Evolutionary conservation across 2,888 invertebrate genomes (phyloP), one percentile per base, ranked within the genome.

Genomic region (Caenorhabditis sp.): DNA sequence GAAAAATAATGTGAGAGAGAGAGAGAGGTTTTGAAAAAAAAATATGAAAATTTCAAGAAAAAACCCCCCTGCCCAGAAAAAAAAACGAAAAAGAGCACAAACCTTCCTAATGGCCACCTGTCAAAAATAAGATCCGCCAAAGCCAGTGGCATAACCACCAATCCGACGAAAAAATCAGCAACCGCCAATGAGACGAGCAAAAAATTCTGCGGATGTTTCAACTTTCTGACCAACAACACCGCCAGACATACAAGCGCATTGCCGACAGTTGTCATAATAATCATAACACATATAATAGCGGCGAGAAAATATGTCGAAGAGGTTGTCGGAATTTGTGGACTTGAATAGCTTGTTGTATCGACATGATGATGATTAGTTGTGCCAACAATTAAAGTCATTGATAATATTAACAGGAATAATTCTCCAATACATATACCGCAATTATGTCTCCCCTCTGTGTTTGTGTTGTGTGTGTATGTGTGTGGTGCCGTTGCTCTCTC

Each of bases 81-180:
- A 26, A 6, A 26, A 55, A 26, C 21, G 26, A 55, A 26, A 12
- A 26, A 36, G 36, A 58, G 3, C 65, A 53, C 60, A 4, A 63
- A 79, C 79, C 77, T 71, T 58, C 78, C 78, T 17, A 80, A 70
- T 17, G 77, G 80, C 81, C 80, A 80, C 67, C 69, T 68, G 55
- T 76, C 76, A 62, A 76, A 76, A 8, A 75, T 64, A 19, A 77
- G 88, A 64, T 88, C 84, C 55, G 89, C 85, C 23, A 89, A 82
- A 1, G 90, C 89, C 17, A 90, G 85, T 6, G 91, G 91, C 90
- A 90, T 90, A 23, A 90, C 91, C 19, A 90, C 82, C 2, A 90
- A 77, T 1, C 90, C 90, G 17, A 91, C 90, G 31, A 90, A 87
- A 61, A 90, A 86, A 80, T 91, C 91, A 0, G 90, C 89, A n/a